Evolutionary conservation across 2,888 invertebrate species (phyloP), one percentile per base, ranked within the genome.

Genomic region (Sepiola atlantica): DNA sequence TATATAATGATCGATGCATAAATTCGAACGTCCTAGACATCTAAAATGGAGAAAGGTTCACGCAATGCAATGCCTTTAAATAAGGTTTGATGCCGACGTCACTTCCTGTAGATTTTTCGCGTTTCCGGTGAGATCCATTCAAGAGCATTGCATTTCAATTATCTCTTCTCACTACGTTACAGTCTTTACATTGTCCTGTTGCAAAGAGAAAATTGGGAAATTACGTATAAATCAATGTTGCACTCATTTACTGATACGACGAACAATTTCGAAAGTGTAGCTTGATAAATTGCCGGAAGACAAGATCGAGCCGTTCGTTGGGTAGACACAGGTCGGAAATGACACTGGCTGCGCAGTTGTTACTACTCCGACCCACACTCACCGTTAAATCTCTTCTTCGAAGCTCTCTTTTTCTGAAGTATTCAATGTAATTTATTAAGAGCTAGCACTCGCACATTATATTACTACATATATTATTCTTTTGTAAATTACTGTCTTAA

Each of bases 121-220:
- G 16, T 77, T 77, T 77, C 77, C 77, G 77, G 77, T 16, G 77
- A n/a, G n/a, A 77, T 77, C n/a, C 77, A 77, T 77, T 77, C 77
- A 77, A 16, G n/a, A n/a, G 77, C 77, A 77, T 16, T n/a, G 77
- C 77, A 77, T 77, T 77, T 77, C n/a, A n/a, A n/a, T n/a, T 32
- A 77, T 77, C 77, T 77, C 77, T 77, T 77, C n/a, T n/a, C 77
- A 77, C 77, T 77, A n/a, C 77, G 77, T 77, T n/a, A 77, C 77
- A 77, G n/a, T 77, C 77, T 77, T 77, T 32, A 77, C 77, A 77
- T 77, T 77, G 77, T 77, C n/a, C 77, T 77, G 77, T 77, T 77
- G n/a, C 14, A n/a, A 77, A 77, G 77, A 77, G 77, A 77, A 77
- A 77, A 77, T 77, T 77, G 77, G 77, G 77, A 77, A 77, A 77